Conservation (phyloP, 2,888 invertebrate genomes). For the Harpalus rufipes region DNA sequence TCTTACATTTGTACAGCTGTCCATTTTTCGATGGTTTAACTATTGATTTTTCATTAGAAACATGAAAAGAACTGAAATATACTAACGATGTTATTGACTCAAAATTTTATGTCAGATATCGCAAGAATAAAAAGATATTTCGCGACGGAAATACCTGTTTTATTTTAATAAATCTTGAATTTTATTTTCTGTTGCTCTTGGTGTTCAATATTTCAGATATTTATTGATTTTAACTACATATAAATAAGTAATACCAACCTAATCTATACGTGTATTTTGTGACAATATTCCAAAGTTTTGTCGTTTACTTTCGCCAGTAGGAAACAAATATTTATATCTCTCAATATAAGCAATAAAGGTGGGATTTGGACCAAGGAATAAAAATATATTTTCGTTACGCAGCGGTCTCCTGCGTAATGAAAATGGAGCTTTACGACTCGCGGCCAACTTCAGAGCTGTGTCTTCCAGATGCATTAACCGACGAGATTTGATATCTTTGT, state of each 20-base stretch:
- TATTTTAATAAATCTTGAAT: not conserved
- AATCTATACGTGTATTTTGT: no score
- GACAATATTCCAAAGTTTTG: no score
- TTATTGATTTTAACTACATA: not conserved
- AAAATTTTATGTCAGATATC: not conserved
- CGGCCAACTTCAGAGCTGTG: constrained; percentile 1
- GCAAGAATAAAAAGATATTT: not conserved
- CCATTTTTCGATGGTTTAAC: not conserved
- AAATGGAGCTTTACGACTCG: constrained; percentile 25
- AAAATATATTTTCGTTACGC: constrained; percentile 50
- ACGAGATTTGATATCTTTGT: constrained; percentile 36
- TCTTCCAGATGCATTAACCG: constrained; percentile 11
- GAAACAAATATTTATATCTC: constrained; percentile 53
- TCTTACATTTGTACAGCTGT: not conserved
- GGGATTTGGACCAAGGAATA: constrained; percentile 22
- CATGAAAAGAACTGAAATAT: not conserved
- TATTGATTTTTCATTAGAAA: not conserved
- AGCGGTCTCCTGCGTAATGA: constrained; percentile 31
- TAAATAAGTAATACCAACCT: no score
- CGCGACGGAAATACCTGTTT: not conserved
- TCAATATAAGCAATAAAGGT: constrained; percentile 52
- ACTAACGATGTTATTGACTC: constrained; percentile 9
- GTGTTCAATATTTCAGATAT: not conserved
- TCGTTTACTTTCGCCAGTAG: not conserved
- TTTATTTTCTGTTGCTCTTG: not conserved